These are phyloP conservation scores for Microcebus lehilahytsara DNA, from an alignment of 2,113 vertebrate genomes.

Conservation along the genomic window DNA sequence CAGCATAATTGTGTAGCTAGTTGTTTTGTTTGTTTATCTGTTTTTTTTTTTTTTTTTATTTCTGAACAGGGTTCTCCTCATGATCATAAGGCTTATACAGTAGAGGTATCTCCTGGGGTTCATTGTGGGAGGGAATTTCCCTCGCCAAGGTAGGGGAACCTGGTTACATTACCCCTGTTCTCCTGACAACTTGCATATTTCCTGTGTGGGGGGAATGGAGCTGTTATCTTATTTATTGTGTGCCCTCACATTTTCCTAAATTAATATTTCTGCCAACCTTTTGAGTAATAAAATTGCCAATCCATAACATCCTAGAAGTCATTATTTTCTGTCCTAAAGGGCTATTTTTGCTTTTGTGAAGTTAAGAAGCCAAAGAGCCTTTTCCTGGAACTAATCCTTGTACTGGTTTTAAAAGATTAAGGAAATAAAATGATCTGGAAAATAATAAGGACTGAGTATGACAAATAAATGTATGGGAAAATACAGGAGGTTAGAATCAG, in stretches of 20 bases:
- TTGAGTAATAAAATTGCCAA: constrained; percentile 13
- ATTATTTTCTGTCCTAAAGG: constrained; percentile 39
- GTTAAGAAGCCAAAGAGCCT: background rate
- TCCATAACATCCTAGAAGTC: background rate
- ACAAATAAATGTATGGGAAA: background rate
- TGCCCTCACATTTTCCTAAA: background rate
- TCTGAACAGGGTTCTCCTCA: background rate
- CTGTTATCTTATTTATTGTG: background rate
- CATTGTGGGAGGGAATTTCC: background rate
- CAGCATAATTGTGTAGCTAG: too few species aligned
- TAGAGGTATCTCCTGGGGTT: background rate
- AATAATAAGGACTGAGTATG: background rate
- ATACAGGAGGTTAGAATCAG: background rate
- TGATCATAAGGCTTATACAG: background rate
- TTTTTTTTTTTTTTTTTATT: background rate
- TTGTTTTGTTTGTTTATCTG: background rate
- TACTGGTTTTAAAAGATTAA: background rate
- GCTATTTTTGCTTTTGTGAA: constrained; percentile 28
- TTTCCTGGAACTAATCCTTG: background rate
- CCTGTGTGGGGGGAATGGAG: background rate
- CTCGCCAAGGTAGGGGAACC: background rate
- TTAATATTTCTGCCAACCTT: constrained; percentile 44
- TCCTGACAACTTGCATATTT: background rate
- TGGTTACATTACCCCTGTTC: background rate
- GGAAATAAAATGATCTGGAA: background rate